Percentiles rank a stretch among this genome's conserved stretches.
These are phyloP conservation scores for Panopea generosa DNA, from an alignment of 2,888 invertebrate genomes.

Conservation along the genomic window DNA sequence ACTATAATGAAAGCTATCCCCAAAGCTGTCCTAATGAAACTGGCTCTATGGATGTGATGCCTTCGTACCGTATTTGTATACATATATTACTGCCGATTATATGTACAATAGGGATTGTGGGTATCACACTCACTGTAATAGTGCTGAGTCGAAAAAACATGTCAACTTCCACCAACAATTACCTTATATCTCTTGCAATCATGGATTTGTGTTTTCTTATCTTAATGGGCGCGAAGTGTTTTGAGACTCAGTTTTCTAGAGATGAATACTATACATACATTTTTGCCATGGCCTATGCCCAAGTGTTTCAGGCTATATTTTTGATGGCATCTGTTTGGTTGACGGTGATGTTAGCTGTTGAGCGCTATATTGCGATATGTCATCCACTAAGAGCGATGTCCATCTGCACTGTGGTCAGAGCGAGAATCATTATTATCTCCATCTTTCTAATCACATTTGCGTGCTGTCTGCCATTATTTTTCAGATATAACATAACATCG, in stretches of 20 bases:
- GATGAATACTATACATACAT: conserved; percentile 55
- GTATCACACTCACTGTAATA: conserved; percentile 81
- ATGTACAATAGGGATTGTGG: conserved; percentile 79
- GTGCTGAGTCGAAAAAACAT: conserved; percentile 83
- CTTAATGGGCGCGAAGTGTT: conserved; percentile 65
- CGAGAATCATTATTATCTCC: conserved; percentile 74
- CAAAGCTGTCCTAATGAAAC: too few species aligned
- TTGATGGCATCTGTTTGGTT: conserved; percentile 81
- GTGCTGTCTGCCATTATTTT: conserved; percentile 76
- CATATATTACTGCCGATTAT: conserved; percentile 73
- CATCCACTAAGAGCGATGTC: conserved; percentile 79
- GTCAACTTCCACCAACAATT: conserved; percentile 84
- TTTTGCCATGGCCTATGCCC: conserved; percentile 69
- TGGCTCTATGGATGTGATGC: conserved; percentile 9
- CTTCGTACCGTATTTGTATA: conserved; percentile 30
- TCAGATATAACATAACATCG: conserved; percentile 66
- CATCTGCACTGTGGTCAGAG: conserved; percentile 78
- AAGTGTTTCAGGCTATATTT: conserved; percentile 71
- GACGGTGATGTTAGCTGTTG: conserved; percentile 83
- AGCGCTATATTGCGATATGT: conserved; percentile 84
- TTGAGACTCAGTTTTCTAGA: conserved; percentile 43
- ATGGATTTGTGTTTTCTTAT: conserved; percentile 81
- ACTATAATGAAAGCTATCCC: conserved; percentile 7
- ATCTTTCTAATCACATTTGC: conserved; percentile 72
- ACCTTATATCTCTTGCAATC: conserved; percentile 80